Conservation (phyloP, 2,113 vertebrate genomes). For the Periophthalmodon schlosseri region DNA sequence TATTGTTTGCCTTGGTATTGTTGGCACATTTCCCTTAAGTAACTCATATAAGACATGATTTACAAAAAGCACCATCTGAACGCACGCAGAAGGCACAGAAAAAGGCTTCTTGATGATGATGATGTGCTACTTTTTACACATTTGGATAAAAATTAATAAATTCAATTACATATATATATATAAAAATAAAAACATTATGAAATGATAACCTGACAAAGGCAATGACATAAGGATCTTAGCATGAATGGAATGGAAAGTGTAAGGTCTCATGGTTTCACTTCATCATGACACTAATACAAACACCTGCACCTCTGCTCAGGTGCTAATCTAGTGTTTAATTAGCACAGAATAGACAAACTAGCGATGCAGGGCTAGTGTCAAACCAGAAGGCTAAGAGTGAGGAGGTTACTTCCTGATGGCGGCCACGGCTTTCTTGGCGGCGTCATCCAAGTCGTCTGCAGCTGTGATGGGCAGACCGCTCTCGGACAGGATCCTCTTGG, state of each 20-base stretch:
- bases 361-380: neutral
- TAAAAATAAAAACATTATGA: slow-evolving; percentile 1
- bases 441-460: slow-evolving; percentile 90
- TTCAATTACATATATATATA: neutral
- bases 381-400: neutral
- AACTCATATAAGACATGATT: slow-evolving; percentile 40
- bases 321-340: neutral
- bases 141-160: neutral
- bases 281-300: neutral
- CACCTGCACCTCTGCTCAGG: neutral
- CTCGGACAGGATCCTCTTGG: slow-evolving; percentile 87
- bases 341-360: neutral
- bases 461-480: slow-evolving; percentile 91
- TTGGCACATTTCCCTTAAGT: slow-evolving; percentile 39
- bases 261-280: neutral
- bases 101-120: neutral
- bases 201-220: slow-evolving; percentile 9
- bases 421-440: slow-evolving; percentile 92
- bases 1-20: neutral
- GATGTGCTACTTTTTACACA: neutral
- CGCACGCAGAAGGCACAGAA: neutral
- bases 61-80: slow-evolving; percentile 25
- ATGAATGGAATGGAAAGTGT: slow-evolving; percentile 49
- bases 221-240: neutral
- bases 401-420: slow-evolving; percentile 83